Base-by-base conservation (phyloP, 35 echinoderm and acorn worm species). In the Hemicentrotus pulcherrimus region DNA sequence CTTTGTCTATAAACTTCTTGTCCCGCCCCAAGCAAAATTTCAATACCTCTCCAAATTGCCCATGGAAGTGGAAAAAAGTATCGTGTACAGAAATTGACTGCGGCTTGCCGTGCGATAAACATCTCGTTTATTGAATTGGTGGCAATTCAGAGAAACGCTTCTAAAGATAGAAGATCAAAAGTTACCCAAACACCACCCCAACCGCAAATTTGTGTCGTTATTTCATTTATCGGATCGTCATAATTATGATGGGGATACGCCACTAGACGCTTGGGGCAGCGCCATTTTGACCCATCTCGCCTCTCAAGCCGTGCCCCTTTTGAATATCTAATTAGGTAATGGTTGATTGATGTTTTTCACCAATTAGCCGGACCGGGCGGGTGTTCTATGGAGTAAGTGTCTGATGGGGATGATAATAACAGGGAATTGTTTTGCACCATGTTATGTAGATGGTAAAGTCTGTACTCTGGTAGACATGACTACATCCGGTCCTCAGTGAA, bases 121-220 rank as follows among this genome's bases (percentile, higher is more conserved):
- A 90, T 90, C 88, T 32, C 31, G 13, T 35, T 78, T 78, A 28
- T 78, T 78, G 65, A 22, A 90, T 33, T 46, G 88, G 88, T 90
- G 88, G 88, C 88, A 90, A 90, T 90, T 90, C 88, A 90, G 88
- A 90, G 88, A 90, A 90, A 90, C 19, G 32, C 88, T 33, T 45
- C 88, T 46, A 90, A 90, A 90, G 88, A 90, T 46, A 90, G 88
- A 32, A 90, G 88, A 90, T 90, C 88, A 90, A 90, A 90, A 90
- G 88, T 90, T 90, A 90, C 32, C 88, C 32, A 90, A 90, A 90
- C 88, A 90, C 88, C 88, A 90, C 88, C 46, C 32, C n/a, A 41
- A 90, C 88, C 88, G 88, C 88, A 90, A 45, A n/a, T 90, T 47
- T 90, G 32, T 90, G 88, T 90, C 88, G 65, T 78, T 78, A 30